These are phyloP conservation scores for Subacronicta megacephala DNA, from an alignment of 2,888 invertebrate genomes.

Conservation along the genomic window DNA sequence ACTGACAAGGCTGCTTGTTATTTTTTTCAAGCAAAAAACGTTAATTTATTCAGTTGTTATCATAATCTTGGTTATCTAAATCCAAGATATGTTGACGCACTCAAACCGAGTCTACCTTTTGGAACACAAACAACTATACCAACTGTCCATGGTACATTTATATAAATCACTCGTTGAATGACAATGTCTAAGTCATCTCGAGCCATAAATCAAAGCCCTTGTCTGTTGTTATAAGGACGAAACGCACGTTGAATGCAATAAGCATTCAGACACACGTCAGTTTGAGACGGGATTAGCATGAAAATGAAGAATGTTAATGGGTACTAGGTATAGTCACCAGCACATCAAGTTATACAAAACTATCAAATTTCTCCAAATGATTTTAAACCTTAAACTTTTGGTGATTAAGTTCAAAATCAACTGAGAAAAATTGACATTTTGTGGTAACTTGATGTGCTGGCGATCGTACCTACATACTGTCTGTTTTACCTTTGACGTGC, in stretches of 20 bases:
- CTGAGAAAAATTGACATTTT: too few species aligned
- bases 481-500: too few species aligned
- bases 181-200: constrained; percentile 32
- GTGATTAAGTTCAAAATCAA: too few species aligned
- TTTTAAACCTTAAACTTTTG: too few species aligned
- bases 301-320: constrained; percentile 18
- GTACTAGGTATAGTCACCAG: too few species aligned
- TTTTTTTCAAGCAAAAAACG: not conserved
- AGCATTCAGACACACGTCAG: constrained; percentile 25
- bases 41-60: not conserved
- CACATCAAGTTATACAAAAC: too few species aligned
- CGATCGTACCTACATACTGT: too few species aligned
- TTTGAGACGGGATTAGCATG: constrained; percentile 39
- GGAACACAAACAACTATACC: not conserved
- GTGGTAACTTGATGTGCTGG: too few species aligned
- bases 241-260: constrained; percentile 34
- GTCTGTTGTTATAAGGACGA: constrained; percentile 43
- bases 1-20: not conserved
- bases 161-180: constrained; percentile 32
- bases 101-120: not conserved
- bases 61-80: not conserved
- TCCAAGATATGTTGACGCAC: not conserved
- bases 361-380: too few species aligned
- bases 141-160: not conserved
- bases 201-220: constrained; percentile 45